Evolutionary conservation across 2,888 invertebrate genomes (phyloP).

Genomic region (Cosmia pyralina): DNA sequence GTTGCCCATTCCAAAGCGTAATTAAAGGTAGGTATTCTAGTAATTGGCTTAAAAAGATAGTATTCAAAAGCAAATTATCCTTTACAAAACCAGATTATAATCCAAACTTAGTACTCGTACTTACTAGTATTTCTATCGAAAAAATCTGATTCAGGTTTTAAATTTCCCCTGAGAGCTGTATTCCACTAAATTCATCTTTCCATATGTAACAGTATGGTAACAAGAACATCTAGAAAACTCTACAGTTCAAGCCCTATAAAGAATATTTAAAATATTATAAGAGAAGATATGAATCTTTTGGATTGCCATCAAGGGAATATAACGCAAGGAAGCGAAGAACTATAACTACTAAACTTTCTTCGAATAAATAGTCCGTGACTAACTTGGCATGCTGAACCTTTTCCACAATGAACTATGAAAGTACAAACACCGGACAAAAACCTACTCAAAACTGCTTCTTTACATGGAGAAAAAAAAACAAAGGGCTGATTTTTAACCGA

Average conservation of each 20-base stretch:
- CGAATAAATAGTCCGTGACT: not conserved
- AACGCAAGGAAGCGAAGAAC: not conserved
- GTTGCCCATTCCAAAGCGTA: too few species aligned
- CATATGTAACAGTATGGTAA: constrained; percentile 46
- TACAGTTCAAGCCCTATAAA: constrained; percentile 18
- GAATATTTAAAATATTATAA: constrained; percentile 27
- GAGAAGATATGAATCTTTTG: constrained; percentile 10
- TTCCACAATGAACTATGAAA: not conserved
- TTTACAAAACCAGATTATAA: constrained; percentile 21
- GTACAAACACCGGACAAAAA: too few species aligned
- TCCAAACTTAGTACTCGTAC: constrained; percentile 15
- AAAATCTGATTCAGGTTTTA: constrained; percentile 26
- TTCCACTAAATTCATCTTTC: constrained; percentile 35
- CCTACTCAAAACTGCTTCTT: too few species aligned
- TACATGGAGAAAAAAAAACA: not conserved
- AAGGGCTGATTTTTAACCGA: too few species aligned
- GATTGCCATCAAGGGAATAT: constrained; percentile 2
- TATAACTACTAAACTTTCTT: not conserved
- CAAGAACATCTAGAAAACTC: constrained; percentile 31
- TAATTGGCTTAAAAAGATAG: not conserved
- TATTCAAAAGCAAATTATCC: not conserved
- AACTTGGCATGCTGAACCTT: not conserved
- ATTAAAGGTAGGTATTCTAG: not conserved
- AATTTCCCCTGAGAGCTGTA: constrained; percentile 49
- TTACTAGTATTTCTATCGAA: constrained; percentile 27